phyloP scores from a whole-genome alignment of 2,113 vertebrate species.

The Pelvicachromis taeniatus region DNA sequence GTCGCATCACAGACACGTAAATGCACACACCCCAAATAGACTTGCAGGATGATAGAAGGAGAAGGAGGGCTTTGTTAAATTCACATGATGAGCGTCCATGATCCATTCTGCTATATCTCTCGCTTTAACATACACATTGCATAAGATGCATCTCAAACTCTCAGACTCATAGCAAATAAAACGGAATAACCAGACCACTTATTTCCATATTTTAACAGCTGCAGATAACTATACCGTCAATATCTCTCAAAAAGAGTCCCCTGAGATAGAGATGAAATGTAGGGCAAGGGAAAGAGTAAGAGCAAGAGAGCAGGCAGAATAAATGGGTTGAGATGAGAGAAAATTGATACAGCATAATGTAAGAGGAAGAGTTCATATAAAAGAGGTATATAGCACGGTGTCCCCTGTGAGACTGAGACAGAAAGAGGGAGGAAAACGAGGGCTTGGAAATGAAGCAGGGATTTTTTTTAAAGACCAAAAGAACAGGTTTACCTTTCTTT shows the following conservation, averaged over 20 bases:
- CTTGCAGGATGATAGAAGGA: no score
- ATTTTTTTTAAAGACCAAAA: neutral
- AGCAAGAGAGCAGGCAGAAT: slow-evolving; percentile 13
- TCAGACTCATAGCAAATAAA: neutral
- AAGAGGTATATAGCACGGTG: slow-evolving; percentile 24
- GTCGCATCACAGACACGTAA: neutral
- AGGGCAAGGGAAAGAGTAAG: slow-evolving; percentile 11
- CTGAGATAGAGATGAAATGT: slow-evolving; percentile 46
- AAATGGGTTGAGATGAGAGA: slow-evolving; percentile 55
- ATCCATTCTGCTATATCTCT: neutral
- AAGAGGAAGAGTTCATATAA: slow-evolving; percentile 38
- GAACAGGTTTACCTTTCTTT: slow-evolving; percentile 1
- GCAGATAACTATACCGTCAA: slow-evolving; percentile 42
- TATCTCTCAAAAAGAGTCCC: slow-evolving; percentile 54
- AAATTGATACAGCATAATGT: slow-evolving; percentile 59
- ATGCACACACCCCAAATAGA: neutral
- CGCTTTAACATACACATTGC: neutral
- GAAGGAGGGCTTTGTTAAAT: neutral
- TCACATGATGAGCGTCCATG: slow-evolving; percentile 12
- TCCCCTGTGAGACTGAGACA: neutral
- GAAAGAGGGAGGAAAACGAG: neutral
- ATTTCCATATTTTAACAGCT: slow-evolving; percentile 35
- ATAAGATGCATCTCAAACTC: neutral
- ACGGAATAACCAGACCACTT: neutral
- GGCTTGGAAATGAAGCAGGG: slow-evolving; percentile 21